A percentile compares a stretch with the other conserved stretches of the same genome.
These are phyloP conservation scores for Lipophrys pholis DNA, from an alignment of 2,113 vertebrate species.

Conservation along the genomic window DNA sequence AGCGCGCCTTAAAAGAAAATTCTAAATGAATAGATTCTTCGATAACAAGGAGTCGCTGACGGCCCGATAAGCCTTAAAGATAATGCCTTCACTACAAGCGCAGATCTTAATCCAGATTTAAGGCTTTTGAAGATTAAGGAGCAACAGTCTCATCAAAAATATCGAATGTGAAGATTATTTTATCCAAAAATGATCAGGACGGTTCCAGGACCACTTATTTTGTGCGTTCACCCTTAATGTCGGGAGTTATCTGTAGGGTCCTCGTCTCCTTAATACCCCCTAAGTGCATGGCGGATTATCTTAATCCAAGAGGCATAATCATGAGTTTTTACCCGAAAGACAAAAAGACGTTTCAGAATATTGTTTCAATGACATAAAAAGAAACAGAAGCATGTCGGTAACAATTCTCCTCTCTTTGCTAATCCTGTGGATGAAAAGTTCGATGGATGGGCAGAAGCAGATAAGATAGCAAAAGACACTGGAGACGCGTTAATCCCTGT, in stretches of 20 bases:
- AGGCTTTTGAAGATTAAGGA: background rate
- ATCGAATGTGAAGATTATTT: background rate
- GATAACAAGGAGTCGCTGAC: background rate
- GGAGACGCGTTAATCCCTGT: constrained; percentile 73
- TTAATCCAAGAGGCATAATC: background rate
- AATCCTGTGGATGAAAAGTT: constrained; percentile 51
- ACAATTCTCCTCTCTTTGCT: constrained; percentile 12
- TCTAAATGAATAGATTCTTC: too few species aligned
- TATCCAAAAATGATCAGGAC: background rate
- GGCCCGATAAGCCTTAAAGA: background rate
- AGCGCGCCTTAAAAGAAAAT: too few species aligned
- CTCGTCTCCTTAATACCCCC: background rate
- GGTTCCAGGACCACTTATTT: background rate
- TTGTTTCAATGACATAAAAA: constrained; percentile 34
- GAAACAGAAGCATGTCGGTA: constrained; percentile 28
- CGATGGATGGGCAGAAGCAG: constrained; percentile 44
- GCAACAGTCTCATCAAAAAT: background rate
- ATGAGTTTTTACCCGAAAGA: background rate
- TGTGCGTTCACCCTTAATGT: background rate
- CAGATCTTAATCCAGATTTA: background rate
- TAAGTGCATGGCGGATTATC: background rate
- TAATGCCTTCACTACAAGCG: background rate
- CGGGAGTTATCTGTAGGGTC: background rate
- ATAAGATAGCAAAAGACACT: constrained; percentile 58
- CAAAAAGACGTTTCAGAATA: constrained; percentile 12